A percentile compares a stretch with the other conserved stretches of the same genome.
These are phyloP conservation scores for Scaptodrosophila lebanonensis DNA, from an alignment of 1,140 invertebrate species.

Conservation along the genomic window DNA sequence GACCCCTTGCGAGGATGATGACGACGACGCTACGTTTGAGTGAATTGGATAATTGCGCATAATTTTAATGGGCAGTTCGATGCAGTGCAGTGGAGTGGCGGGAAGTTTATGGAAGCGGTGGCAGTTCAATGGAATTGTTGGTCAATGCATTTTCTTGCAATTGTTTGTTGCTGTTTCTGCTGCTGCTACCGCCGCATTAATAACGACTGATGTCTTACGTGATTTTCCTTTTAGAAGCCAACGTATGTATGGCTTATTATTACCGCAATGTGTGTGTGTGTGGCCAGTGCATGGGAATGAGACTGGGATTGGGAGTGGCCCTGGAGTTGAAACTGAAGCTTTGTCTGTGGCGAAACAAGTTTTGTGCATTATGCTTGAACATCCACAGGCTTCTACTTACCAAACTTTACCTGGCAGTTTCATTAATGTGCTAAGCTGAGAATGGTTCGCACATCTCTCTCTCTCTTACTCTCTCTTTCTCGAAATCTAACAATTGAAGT, in stretches of 20 bases:
- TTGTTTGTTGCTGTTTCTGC: constrained; percentile 13
- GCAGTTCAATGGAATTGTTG: no score
- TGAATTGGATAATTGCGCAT: constrained; percentile 68
- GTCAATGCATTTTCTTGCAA: constrained; percentile 11
- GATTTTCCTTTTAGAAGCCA: constrained; percentile 39
- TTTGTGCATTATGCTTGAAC: constrained; percentile 48
- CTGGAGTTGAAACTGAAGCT: constrained; percentile 11
- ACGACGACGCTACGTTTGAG: constrained; percentile 43
- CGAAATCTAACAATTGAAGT: no score
- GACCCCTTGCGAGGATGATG: constrained; percentile 29
- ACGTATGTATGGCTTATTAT: neutral
- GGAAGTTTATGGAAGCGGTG: constrained; percentile 15
- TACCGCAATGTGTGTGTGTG: constrained; percentile 26
- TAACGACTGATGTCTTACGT: constrained; percentile 17
- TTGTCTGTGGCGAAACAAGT: constrained; percentile 34
- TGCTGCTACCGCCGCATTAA: constrained; percentile 1
- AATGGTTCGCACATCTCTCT: no score
- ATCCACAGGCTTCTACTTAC: no score
- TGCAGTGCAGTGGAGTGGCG: constrained; percentile 8
- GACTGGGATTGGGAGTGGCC: neutral
- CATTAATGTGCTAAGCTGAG: no score
- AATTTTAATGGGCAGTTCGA: constrained; percentile 43
- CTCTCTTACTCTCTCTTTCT: no score
- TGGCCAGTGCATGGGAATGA: constrained; percentile 8
- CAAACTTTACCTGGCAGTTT: no score